Conservation (phyloP, 2,113 vertebrate genomes). For the Syngnathus typhle region DNA sequence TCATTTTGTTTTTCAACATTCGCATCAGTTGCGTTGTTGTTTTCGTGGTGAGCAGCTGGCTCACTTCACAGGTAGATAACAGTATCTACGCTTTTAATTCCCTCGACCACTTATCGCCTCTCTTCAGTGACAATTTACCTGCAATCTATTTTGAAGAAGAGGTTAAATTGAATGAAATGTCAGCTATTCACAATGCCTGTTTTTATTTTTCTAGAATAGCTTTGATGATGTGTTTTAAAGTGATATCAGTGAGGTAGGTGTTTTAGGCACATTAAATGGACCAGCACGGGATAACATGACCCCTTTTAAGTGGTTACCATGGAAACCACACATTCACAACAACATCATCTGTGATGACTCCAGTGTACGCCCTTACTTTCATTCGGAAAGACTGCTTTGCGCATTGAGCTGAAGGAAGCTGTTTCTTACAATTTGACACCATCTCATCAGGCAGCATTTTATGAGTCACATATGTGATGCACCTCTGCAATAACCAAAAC, state of each 20-base stretch:
- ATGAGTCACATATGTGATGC: neutral
- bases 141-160: constrained; percentile 9
- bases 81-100: constrained; percentile 23
- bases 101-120: constrained; percentile 24
- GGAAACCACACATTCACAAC: constrained; percentile 5
- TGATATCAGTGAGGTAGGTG: constrained; percentile 4
- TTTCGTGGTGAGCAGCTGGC: constrained; percentile 14
- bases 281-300: constrained; percentile 1
- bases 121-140: constrained; percentile 3
- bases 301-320: constrained; percentile 16
- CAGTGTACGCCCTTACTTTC: constrained; percentile 12
- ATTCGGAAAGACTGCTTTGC: constrained; percentile 8
- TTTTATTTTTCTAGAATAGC: constrained; percentile 9
- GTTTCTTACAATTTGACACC: neutral
- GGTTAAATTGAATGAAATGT: constrained; percentile 7
- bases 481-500: neutral
- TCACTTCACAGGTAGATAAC: constrained; percentile 31
- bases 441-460: neutral
- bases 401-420: constrained; percentile 3
- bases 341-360: constrained; percentile 16
- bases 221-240: neutral
- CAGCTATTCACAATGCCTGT: neutral
- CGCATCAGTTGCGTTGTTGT: constrained; percentile 16
- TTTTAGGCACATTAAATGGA: constrained; percentile 15
- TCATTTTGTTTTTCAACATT: neutral